Base-by-base conservation (phyloP, 2,113 vertebrate species). In the Poicephalus meyeri region DNA sequence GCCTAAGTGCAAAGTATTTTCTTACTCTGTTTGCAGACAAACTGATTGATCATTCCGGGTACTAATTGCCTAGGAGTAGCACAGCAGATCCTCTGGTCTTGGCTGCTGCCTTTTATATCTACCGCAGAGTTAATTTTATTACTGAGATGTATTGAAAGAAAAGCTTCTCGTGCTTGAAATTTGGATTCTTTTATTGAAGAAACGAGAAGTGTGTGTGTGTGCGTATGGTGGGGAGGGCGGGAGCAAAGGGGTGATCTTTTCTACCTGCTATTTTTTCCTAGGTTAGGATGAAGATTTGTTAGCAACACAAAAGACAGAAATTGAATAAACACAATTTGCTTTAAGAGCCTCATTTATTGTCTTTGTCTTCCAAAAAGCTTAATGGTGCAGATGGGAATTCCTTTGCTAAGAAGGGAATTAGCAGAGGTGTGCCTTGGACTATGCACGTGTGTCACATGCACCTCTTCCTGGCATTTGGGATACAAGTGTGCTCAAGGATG, bases 1-100 rank as follows among this genome's bases (percentile, higher is more conserved):
- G 83, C 56, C 16, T 95, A 89, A 93, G 89, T 94, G 89, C 79
- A 82, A 94, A 93, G 72, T 97, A 95, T 97, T 97, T 96, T 96
- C 86, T 72, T 97, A 91, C 6, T 91, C 74, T 92, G 89, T 93
- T 95, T 96, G 84, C 83, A 91, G 91, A 92, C 91, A 90, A 88
- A 80, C 53, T 61, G 79, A 73, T 84, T 89, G 80, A 94, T 93
- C 77, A 69, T 94, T 95, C 88, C 89, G 88, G 56, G 55, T 82
- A 85, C 78, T 95, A 94, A 91, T 83, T 96, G 90, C 91, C 90
- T 93, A 85, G 71, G 70, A 92, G 86, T 95, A 95, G 81, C 77
- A 52, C 49, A 70, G 71, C 84, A 89, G 63, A 93, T 93, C 69
- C 90, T 95, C 72, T 85, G 72, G 63, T 94, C 72, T 86, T 86